Conservation (phyloP, 2,888 invertebrate species). For the Agelastica alni region DNA sequence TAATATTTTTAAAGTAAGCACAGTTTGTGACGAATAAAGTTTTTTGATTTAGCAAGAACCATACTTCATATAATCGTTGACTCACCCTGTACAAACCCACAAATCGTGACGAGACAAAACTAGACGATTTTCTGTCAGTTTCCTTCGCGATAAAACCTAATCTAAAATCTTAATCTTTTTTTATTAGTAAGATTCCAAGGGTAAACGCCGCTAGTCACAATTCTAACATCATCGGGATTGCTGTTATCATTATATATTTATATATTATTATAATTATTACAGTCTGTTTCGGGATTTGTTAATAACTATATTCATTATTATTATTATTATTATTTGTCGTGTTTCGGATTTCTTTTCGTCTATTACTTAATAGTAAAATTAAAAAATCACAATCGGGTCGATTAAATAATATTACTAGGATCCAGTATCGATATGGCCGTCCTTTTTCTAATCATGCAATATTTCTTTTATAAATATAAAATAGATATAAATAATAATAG, state of each 20-base stretch:
- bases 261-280: conserved; percentile 22
- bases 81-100: too few relatives aligned
- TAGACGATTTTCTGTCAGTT: too few relatives aligned
- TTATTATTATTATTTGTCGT: conserved; percentile 34
- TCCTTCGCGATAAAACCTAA: conserved; percentile 50
- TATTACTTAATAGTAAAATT: conserved; percentile 10
- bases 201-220: conserved; percentile 58
- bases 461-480: conserved; percentile 31
- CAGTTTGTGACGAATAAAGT: too few relatives aligned
- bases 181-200: conserved; percentile 43
- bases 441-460: conserved; percentile 32
- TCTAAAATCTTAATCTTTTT: conserved; percentile 48
- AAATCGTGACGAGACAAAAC: too few relatives aligned
- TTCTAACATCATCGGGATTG: conserved; percentile 50
- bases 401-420: conserved; percentile 22
- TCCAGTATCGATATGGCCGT: conserved; percentile 23
- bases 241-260: neutral
- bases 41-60: too few relatives aligned
- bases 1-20: too few relatives aligned
- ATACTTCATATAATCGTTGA: too few relatives aligned
- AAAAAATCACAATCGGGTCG: conserved; percentile 13
- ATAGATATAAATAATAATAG: conserved; percentile 33
- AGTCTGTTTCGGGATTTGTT: conserved; percentile 36
- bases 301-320: too few relatives aligned
- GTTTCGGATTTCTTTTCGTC: conserved; percentile 15